Evolutionary conservation across 2,797 vertebrate species (phyloP), one percentile per base, ranked within the genome.

Genomic region (Enteromius mattozi): DNA sequence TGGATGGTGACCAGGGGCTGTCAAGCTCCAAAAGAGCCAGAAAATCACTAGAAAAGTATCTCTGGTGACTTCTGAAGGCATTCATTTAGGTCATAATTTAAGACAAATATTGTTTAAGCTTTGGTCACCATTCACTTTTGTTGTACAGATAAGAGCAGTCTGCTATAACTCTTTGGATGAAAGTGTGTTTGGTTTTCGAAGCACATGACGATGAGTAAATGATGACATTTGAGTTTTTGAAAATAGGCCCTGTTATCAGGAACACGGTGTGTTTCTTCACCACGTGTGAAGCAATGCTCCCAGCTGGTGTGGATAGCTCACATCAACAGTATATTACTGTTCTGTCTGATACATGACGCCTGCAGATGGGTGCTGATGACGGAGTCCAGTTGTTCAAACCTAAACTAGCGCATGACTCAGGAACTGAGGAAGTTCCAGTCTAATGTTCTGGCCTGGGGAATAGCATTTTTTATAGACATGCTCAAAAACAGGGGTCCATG

Each of bases 331-430:
- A 59, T 85, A 81, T 85, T 69, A 54, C 71, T 56, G 9, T 78
- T 78, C 81, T 91, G 88, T 89, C 85, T 93, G 93, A 93, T 84
- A 89, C 92, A 93, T 92, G 90, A 93, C 90, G 92, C 63, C 66
- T 33, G 65, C 54, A 63, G 63, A 80, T 76, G 54, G 33, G 80
- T 81, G 83, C 79, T 69, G 68, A 49, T 88, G 85, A 88, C 51
- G 4, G 51, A 49, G 61, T 77, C 78, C 84, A 87, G 85, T 87
- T 83, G 77, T 78, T 87, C 65, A 59, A 69, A 77, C 47, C 21
- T 42, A 85, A 85, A 82, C 77, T 35, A 68, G 21, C 0, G 12
- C 21, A 30, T 75, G 42, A 82, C 59, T 82, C 82, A 71, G 54
- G 92, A 37, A 91, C 86, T 89, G 89, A 91, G 90, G 92, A 93